phyloP scores from a whole-genome alignment of 2,113 vertebrate genomes.

The Melanerpes formicivorus region DNA sequence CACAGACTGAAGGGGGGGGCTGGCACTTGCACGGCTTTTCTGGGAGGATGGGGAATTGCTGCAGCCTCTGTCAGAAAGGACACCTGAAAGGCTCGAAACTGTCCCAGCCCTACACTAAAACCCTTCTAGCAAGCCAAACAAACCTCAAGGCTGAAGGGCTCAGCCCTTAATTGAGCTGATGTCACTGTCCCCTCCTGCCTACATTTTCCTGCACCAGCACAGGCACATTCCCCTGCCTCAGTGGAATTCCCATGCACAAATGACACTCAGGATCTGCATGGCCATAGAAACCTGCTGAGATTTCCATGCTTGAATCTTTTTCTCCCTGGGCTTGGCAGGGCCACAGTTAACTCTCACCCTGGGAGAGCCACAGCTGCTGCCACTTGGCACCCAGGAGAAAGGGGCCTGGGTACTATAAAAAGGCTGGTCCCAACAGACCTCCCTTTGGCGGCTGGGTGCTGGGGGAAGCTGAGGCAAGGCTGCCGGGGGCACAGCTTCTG shows the following conservation, averaged over 20 bases:
- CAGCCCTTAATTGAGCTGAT: constrained; percentile 22
- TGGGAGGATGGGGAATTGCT: not conserved
- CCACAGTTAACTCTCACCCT: not conserved
- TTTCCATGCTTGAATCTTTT: not conserved
- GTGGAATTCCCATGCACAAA: not conserved
- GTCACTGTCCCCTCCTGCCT: constrained; percentile 7
- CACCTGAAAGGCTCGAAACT: not conserved
- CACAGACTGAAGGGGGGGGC: not conserved
- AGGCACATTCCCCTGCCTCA: not conserved
- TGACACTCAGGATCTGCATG: not conserved
- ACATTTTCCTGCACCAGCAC: constrained; percentile 11
- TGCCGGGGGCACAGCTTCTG: not conserved
- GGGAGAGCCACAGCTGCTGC: not conserved
- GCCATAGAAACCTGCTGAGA: not conserved
- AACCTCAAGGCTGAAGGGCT: constrained; percentile 55
- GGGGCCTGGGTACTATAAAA: not conserved
- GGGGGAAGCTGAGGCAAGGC: accelerated
- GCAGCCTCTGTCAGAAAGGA: not conserved
- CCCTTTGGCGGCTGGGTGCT: not conserved
- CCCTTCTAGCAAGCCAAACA: constrained; percentile 37
- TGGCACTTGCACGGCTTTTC: not conserved
- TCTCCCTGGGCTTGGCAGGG: not conserved
- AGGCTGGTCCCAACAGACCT: not conserved
- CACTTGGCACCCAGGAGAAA: not conserved
- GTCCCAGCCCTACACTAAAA: not conserved